Evolutionary conservation across 1,140 invertebrate genomes (phyloP).

Genomic region (Zaprionus ornatus): DNA sequence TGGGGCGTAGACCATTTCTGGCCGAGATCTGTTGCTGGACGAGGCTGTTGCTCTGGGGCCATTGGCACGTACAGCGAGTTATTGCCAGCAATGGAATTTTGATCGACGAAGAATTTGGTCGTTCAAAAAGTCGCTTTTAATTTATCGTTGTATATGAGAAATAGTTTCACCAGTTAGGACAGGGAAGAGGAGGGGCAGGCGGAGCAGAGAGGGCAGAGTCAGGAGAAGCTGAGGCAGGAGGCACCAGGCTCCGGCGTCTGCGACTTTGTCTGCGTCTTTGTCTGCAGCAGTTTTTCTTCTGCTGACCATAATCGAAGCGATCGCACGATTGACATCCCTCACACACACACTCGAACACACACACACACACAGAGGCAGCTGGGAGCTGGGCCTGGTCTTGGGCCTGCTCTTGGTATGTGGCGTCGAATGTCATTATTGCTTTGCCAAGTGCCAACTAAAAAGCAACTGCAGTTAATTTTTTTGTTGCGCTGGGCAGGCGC

Average conservation of each 20-base stretch:
- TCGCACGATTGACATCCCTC: slow-evolving; percentile 73
- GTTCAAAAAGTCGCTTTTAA: slow-evolving; percentile 83
- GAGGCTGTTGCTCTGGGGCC: slow-evolving; percentile 28
- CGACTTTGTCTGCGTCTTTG: slow-evolving; percentile 12
- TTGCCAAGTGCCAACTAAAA: slow-evolving; percentile 83
- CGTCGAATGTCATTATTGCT: slow-evolving; percentile 84
- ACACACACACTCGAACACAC: slow-evolving; percentile 44
- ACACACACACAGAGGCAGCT: background rate
- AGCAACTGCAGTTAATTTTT: slow-evolving; percentile 81
- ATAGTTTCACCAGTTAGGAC: slow-evolving; percentile 65
- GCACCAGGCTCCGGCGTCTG: slow-evolving; percentile 33
- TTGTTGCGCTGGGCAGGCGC: slow-evolving; percentile 73
- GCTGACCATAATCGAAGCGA: slow-evolving; percentile 72
- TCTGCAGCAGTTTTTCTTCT: slow-evolving; percentile 19
- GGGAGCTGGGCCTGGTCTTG: slow-evolving; percentile 33
- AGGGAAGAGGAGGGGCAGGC: slow-evolving; percentile 9
- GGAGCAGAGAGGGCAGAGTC: slow-evolving; percentile 14
- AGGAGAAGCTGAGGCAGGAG: background rate
- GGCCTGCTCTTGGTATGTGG: slow-evolving; percentile 73
- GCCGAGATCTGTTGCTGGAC: background rate
- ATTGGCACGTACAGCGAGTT: slow-evolving; percentile 79
- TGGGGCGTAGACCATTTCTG: slow-evolving; percentile 8
- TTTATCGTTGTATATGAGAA: slow-evolving; percentile 83
- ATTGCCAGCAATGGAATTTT: slow-evolving; percentile 83
- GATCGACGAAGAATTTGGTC: slow-evolving; percentile 84